Percentiles rank a stretch among this genome's conserved stretches.
phyloP scores from a whole-genome alignment of 1,140 invertebrate species.

The Acromyrmex charruanus region DNA sequence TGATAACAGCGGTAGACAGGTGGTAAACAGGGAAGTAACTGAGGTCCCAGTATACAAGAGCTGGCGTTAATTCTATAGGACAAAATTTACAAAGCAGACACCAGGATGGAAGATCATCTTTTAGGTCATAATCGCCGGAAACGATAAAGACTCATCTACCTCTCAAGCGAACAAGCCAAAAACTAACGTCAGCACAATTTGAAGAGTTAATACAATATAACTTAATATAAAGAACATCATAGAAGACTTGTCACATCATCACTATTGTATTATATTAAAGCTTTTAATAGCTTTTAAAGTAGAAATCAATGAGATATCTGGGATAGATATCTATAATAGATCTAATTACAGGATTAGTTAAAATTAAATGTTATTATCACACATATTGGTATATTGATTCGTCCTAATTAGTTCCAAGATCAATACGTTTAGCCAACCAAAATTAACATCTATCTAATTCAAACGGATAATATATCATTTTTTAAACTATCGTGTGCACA shows the following conservation, averaged over 20 bases:
- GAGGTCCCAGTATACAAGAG: conserved; percentile 31
- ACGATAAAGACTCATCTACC: conserved; percentile 22
- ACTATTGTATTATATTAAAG: not conserved
- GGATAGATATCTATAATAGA: not conserved
- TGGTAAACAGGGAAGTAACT: conserved; percentile 59
- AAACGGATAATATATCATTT: not conserved
- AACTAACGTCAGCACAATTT: not conserved
- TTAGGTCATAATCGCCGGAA: conserved; percentile 29
- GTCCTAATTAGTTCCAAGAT: not conserved
- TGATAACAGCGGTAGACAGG: conserved; percentile 54
- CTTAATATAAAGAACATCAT: not conserved
- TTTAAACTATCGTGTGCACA: not conserved
- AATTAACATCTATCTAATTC: no score
- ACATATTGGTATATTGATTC: conserved; percentile 14
- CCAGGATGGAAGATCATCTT: conserved; percentile 34
- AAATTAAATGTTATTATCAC: conserved; percentile 2
- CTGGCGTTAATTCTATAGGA: conserved; percentile 46
- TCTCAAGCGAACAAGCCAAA: conserved; percentile 5
- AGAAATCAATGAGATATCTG: not conserved
- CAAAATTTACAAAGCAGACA: conserved; percentile 30
- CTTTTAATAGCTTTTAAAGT: not conserved
- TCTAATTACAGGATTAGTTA: not conserved
- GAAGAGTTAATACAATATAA: not conserved
- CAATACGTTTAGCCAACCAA: not conserved
- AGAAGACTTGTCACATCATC: not conserved